These are phyloP conservation scores for Heteractis magnifica DNA, from an alignment of 92 coral and sea anemone genomes.

Conservation along the genomic window DNA sequence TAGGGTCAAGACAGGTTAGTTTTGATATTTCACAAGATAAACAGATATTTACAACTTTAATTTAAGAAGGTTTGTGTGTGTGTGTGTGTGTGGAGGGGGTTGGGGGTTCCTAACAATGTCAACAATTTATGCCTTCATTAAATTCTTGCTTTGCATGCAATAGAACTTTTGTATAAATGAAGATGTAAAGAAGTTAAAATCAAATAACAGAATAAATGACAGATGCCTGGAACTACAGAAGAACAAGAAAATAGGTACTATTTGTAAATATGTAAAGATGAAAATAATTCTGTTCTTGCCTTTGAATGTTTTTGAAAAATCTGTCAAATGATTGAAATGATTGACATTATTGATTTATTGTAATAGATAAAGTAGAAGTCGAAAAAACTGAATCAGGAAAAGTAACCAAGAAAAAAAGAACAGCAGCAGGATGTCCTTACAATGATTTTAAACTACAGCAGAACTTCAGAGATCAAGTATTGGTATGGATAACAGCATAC, in stretches of 20 bases:
- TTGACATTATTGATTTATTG: not conserved
- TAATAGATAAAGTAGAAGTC: constrained; percentile 32
- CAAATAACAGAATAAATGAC: constrained; percentile 86
- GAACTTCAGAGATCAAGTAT: constrained; percentile 70
- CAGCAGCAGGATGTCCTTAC: constrained; percentile 77
- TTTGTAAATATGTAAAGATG: too few species aligned
- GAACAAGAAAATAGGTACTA: constrained; percentile 55
- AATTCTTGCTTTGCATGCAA: not conserved
- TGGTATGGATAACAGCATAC: constrained; percentile 48
- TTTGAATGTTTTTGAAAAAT: not conserved
- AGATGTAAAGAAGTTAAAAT: constrained; percentile 77
- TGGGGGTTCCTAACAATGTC: too few species aligned
- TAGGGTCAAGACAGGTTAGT: constrained; percentile 89
- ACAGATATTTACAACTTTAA: not conserved
- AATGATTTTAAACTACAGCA: constrained; percentile 71
- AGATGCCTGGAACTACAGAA: constrained; percentile 93
- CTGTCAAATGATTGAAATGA: too few species aligned
- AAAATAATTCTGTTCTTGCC: not conserved
- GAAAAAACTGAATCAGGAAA: constrained; percentile 46
- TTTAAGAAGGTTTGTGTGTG: not conserved
- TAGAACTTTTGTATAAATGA: constrained; percentile 89
- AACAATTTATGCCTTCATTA: not conserved
- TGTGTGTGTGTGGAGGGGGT: not conserved
- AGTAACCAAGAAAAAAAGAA: constrained; percentile 62
- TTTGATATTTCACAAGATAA: not conserved